Evolutionary conservation across 2,797 vertebrate species (phyloP).

Genomic region (Anisognathus igniventris): DNA sequence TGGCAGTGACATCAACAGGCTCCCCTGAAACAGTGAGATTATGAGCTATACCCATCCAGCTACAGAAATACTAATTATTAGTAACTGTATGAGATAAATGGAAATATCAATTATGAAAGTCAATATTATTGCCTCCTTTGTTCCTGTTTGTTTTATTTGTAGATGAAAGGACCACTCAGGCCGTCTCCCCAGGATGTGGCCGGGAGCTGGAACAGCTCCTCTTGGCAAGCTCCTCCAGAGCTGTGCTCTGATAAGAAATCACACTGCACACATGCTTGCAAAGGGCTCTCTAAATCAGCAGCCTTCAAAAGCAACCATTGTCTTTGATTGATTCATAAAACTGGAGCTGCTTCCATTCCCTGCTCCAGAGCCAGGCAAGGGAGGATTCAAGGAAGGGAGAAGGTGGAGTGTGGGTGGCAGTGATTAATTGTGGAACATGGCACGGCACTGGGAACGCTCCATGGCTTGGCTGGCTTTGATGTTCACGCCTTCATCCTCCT

Average conservation of each 20-base stretch:
- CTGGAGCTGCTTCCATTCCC: not conserved
- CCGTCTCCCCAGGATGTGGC: conserved; percentile 37
- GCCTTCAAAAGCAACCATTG: conserved; percentile 30
- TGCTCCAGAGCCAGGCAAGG: not conserved
- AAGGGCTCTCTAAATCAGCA: conserved; percentile 47
- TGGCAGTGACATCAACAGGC: not conserved
- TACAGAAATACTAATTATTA: conserved; percentile 69
- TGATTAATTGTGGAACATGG: not conserved
- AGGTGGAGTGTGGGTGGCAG: conserved; percentile 17
- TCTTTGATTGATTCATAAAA: conserved; percentile 67
- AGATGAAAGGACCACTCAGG: conserved; percentile 57
- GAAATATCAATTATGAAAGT: conserved; percentile 62
- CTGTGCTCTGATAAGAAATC: conserved; percentile 20
- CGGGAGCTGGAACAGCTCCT: conserved; percentile 23
- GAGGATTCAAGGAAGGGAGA: not conserved
- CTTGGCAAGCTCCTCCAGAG: conserved; percentile 32
- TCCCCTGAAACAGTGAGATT: conserved; percentile 31
- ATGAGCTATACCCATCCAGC: conserved; percentile 40
- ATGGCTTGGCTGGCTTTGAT: not conserved
- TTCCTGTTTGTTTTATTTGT: conserved; percentile 67
- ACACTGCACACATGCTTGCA: conserved; percentile 11
- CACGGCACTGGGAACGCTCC: not conserved
- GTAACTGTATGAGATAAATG: conserved; percentile 40
- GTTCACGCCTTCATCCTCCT: not conserved
- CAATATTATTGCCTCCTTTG: conserved; percentile 60